A percentile compares a stretch with the other conserved stretches of the same genome.
phyloP scores from a whole-genome alignment of 2,888 invertebrate species.

The Macrophya annulata region DNA sequence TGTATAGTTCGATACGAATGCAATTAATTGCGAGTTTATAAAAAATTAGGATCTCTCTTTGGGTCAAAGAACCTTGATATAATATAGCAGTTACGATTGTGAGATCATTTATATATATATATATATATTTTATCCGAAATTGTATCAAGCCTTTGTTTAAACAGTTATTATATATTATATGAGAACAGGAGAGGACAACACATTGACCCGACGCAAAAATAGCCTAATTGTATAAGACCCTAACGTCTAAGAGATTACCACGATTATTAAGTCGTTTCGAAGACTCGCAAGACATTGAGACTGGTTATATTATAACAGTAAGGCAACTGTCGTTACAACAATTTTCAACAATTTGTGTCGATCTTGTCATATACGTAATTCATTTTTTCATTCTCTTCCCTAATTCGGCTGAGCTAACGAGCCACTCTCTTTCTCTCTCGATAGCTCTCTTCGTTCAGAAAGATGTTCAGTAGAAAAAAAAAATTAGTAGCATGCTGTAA shows the following conservation, averaged over 20 bases:
- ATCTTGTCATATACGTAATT: constrained; percentile 47
- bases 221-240: constrained; percentile 24
- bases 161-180: neutral
- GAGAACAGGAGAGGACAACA: neutral
- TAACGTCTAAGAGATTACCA: constrained; percentile 26
- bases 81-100: neutral
- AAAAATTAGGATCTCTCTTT: too few relatives aligned
- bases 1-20: too few relatives aligned
- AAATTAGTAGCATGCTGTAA: neutral
- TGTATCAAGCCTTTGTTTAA: constrained; percentile 4
- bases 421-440: neutral
- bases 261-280: constrained; percentile 50
- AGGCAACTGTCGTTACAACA: constrained; percentile 43
- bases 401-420: constrained; percentile 1
- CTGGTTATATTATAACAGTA: neutral
- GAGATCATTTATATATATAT: neutral
- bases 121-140: neutral
- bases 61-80: neutral
- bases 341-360: constrained; percentile 51
- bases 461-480: neutral
- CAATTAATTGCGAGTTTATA: too few relatives aligned
- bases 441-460: neutral
- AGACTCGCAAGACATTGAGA: neutral
- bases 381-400: neutral
- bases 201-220: constrained; percentile 42